Base-by-base conservation (phyloP, 2,888 invertebrate genomes). In the Aphidius colemani region DNA sequence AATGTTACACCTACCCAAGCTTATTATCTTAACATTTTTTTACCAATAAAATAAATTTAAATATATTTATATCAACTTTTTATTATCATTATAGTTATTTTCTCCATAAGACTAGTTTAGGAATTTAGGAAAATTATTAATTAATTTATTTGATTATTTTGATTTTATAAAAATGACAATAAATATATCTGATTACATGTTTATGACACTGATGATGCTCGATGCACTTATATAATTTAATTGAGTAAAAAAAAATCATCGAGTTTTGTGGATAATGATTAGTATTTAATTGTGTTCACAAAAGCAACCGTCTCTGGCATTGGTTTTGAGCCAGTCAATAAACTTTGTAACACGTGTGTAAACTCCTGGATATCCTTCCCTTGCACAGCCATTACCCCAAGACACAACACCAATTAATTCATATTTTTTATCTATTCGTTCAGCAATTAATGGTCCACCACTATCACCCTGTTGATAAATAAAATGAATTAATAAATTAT, bases 311-410 rank as follows among this genome's bases (percentile, higher is more conserved):
- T 94, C 94, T 73, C 86, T 86, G 2, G 93, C 88, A 77, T 94
- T 90, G 68, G 89, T 88, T 67, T 85, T 82, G 70, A 94, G 93
- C 94, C 94, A 95, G 72, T 90, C 87, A 59, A 94, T 80, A 81
- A 92, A 94, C 72, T 89, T 88, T n/a, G 91, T 91, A 46, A 94
- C 89, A 69, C 94, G 85, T 0, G 93, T 93, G 80, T 94, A 94
- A 1, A 94, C 93, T 1, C 94, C 94, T 0, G 93, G 93, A 81
- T 92, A 94, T 11, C 93, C 92, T 7, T 89, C 88, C 66, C 94
- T 85, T 1, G 93, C 94, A 78, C 94, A 95, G 30, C 94, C 94
- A 76, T 94, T 93, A 44, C 94, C 94, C 94, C 94, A 95, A 0
- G 94, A 94, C 0, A 94, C 94, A 13, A 95, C 87, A 10, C 91